Base-by-base conservation (phyloP, 2,113 vertebrate species). In the Parotia lawesii region DNA sequence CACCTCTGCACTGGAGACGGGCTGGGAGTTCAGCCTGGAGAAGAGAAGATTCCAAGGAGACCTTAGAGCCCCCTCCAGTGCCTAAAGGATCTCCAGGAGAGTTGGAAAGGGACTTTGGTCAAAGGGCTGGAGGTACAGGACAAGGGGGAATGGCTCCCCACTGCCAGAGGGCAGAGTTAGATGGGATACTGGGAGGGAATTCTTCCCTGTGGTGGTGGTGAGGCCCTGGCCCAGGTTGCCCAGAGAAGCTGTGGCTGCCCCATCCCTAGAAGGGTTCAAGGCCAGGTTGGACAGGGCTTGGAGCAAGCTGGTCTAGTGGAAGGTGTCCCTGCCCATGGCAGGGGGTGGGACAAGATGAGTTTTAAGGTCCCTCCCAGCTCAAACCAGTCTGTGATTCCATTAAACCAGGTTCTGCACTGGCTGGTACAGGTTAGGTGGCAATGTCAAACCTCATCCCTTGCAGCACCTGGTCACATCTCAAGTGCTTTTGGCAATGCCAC, bases 241-340 rank as follows among this genome's bases (percentile, higher is more conserved):
- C 45, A 25, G 60, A 53, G 60, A 5, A 81, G 38, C 29, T 74
- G 33, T 45, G 69, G n/a, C 45, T 67, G 45, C 38, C 20, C 11
- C 53, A n/a, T 67, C 28, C 11, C 29, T 82, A 61, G 13, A 15
- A 35, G 16, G 40, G 16, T 31, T 0, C 54, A 40, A 67, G 53
- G 28, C 37, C 76, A 66, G 48, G 4, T 2, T 67, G 50, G 51
- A 80, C 0, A 0, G 44, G 22, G 27, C 51, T 88, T 65, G 60
- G 44, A 73, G 44, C 18, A 57, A 23, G 18, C 27, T 74, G 53
- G 53, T 0, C 0, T 12, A 17, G 38, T 53, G 45, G 28, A 66
- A 81, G 16, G 20, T 74, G 38, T 33, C 33, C 45, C 45, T 80
- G 28, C 19, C 17, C 28, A 38, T 45, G 38, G 37, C 33, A 51